phyloP scores from a whole-genome alignment of 2,113 vertebrate species.

The Archocentrus centrarchus region DNA sequence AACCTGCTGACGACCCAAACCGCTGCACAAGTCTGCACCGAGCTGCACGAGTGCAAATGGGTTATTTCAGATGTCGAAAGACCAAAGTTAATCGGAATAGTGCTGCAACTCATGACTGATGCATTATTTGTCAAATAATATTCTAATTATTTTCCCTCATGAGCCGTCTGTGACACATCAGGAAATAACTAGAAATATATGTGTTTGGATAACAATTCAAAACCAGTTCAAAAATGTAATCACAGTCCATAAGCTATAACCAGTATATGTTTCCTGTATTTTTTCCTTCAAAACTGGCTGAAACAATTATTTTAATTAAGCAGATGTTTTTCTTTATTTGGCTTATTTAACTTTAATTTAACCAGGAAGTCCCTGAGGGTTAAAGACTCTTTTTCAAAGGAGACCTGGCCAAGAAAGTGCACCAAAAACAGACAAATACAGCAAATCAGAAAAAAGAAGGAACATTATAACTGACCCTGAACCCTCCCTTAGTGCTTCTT shows the following conservation, averaged over 20 bases:
- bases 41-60: neutral
- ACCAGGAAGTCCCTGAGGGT: no score
- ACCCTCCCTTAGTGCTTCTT: no score
- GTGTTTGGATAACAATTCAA: no score
- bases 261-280: neutral
- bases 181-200: neutral
- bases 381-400: no score
- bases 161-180: neutral
- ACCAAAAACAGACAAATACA: no score
- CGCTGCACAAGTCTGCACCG: conserved; percentile 14
- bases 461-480: no score
- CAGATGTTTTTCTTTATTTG: neutral
- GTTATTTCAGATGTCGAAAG: neutral
- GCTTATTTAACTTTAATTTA: no score
- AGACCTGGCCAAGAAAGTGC: no score
- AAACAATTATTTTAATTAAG: neutral
- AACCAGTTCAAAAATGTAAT: neutral
- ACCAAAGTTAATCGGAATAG: neutral
- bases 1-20: conserved; percentile 9
- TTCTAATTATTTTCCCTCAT: neutral
- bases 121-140: neutral
- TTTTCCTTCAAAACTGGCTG: neutral
- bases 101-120: neutral
- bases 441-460: no score
- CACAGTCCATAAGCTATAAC: neutral